Conservation (phyloP, 2,888 invertebrate genomes). For the Acrobasis suavella region DNA sequence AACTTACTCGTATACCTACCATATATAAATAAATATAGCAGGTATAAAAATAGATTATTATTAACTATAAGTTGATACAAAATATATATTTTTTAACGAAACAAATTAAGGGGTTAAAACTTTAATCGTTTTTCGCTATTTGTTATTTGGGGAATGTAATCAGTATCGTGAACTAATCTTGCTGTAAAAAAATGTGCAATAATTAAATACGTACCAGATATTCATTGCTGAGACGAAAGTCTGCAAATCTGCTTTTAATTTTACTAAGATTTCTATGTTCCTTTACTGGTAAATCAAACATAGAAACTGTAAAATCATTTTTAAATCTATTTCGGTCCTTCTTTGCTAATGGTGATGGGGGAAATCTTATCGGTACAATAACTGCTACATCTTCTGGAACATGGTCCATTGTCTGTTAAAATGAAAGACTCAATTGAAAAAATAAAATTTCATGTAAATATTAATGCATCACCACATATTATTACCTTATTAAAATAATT, state of each 20-base stretch:
- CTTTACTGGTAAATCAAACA: conserved; percentile 68
- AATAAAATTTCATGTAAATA: conserved; percentile 14
- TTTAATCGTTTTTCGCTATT: too few relatives aligned
- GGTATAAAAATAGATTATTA: too few relatives aligned
- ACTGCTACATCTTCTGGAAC: conserved; percentile 57
- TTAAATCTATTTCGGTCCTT: conserved; percentile 41
- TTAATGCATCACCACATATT: conserved; percentile 19
- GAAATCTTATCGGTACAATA: conserved; percentile 55
- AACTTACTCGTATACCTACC: too few relatives aligned
- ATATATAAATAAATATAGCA: too few relatives aligned
- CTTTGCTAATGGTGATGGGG: conserved; percentile 34
- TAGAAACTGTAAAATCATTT: conserved; percentile 76
- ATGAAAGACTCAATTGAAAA: conserved; percentile 30
- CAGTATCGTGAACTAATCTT: not conserved
- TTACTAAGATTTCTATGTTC: conserved; percentile 41
- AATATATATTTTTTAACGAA: too few relatives aligned
- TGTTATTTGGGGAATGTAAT: not conserved
- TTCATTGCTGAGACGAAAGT: conserved; percentile 62
- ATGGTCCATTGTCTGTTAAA: conserved; percentile 44
- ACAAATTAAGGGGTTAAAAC: too few relatives aligned
- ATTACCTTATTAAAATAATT: conserved; percentile 65
- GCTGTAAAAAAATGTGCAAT: conserved; percentile 13
- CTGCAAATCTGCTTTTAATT: conserved; percentile 52
- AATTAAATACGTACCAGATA: conserved; percentile 58
- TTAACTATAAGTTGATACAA: too few relatives aligned